A percentile compares a stretch with the other conserved stretches of the same genome.
These are phyloP conservation scores for Eucidaris tribuloides DNA, from an alignment of 35 echinoderm and acorn worm species.

Conservation along the genomic window DNA sequence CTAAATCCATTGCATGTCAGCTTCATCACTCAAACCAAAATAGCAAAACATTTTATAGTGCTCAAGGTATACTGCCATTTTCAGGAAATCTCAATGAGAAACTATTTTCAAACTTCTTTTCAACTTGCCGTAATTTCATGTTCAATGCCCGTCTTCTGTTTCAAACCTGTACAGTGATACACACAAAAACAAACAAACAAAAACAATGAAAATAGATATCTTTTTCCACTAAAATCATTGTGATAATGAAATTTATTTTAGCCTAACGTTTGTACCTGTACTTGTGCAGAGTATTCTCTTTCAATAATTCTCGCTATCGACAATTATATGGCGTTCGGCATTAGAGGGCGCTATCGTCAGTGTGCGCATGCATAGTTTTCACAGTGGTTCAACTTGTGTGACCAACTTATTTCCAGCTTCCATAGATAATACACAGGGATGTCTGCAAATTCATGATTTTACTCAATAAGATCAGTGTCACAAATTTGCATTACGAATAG, in stretches of 20 bases:
- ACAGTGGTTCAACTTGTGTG: too few relatives aligned
- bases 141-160: constrained; percentile 52
- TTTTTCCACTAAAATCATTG: neutral
- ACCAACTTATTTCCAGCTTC: too few relatives aligned
- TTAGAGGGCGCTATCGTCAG: too few relatives aligned
- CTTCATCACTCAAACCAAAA: neutral
- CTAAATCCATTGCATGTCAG: neutral
- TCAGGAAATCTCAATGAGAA: neutral
- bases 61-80: too few relatives aligned
- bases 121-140: constrained; percentile 59
- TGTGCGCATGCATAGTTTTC: too few relatives aligned
- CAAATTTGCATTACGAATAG: too few relatives aligned
- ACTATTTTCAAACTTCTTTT: neutral
- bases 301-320: too few relatives aligned
- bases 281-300: too few relatives aligned
- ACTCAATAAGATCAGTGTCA: too few relatives aligned
- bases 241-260: neutral
- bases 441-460: too few relatives aligned
- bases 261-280: constrained; percentile 1
- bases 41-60: neutral
- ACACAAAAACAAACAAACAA: neutral
- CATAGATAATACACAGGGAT: too few relatives aligned
- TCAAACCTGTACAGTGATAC: constrained; percentile 45
- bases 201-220: neutral
- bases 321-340: too few relatives aligned